Evolutionary conservation across 1,140 invertebrate species (phyloP).

Genomic region (Drosophila lacertosa): DNA sequence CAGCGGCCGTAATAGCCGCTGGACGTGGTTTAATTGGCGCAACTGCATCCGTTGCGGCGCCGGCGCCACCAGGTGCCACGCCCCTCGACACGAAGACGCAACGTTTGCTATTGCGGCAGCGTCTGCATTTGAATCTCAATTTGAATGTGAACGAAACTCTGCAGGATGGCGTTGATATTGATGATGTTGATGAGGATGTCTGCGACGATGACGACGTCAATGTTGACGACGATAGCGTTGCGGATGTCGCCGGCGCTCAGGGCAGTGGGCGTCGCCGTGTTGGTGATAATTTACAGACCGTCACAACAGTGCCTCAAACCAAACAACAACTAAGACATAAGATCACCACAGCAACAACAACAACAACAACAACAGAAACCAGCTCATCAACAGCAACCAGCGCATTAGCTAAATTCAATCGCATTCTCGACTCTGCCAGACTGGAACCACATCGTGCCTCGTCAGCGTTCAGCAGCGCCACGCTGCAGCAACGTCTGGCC

Average conservation of each 20-base stretch:
- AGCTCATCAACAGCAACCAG: slow-evolving; percentile 67
- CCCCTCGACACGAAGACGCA: slow-evolving; percentile 54
- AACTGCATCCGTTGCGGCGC: slow-evolving; percentile 44
- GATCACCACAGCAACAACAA: slow-evolving; percentile 64
- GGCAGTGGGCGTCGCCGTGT: slow-evolving; percentile 47
- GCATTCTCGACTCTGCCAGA: slow-evolving; percentile 76
- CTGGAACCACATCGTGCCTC: slow-evolving; percentile 58
- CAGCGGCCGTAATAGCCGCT: slow-evolving; percentile 72
- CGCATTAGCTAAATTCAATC: slow-evolving; percentile 84
- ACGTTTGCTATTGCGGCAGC: slow-evolving; percentile 76
- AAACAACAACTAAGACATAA: slow-evolving; percentile 79
- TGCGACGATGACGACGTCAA: slow-evolving; percentile 42
- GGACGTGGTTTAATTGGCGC: slow-evolving; percentile 57
- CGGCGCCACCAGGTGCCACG: slow-evolving; percentile 37
- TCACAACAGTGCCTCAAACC: slow-evolving; percentile 84
- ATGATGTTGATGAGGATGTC: slow-evolving; percentile 81
- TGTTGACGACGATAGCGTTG: slow-evolving; percentile 12
- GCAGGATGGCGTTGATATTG: slow-evolving; percentile 77
- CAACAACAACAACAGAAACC: slow-evolving; percentile 59
- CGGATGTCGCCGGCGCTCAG: slow-evolving; percentile 43
- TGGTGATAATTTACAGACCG: slow-evolving; percentile 80
- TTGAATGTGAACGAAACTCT: slow-evolving; percentile 72
- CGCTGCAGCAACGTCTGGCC: slow-evolving; percentile 65
- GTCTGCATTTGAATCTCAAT: slow-evolving; percentile 80
- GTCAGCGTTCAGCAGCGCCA: slow-evolving; percentile 65